These are phyloP conservation scores for Chlorops oryzae DNA, from an alignment of 1,140 invertebrate species.

Conservation along the genomic window DNA sequence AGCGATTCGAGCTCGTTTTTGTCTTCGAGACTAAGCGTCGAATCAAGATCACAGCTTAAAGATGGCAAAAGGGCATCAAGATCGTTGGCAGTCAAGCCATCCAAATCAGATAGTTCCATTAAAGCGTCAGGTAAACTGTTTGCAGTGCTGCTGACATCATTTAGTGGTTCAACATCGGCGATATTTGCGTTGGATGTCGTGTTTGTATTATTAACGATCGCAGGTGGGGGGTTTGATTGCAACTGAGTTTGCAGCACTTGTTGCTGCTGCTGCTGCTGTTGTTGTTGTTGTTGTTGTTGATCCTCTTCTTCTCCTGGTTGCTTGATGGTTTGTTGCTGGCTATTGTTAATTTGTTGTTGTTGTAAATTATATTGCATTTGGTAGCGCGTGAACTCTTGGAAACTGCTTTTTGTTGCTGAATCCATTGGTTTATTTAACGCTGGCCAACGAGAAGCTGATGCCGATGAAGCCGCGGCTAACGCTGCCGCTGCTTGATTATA, in stretches of 20 bases:
- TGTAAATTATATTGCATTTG: conserved; percentile 57
- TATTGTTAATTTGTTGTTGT: conserved; percentile 45
- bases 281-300: conserved; percentile 21
- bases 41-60: conserved; percentile 52
- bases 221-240: conserved; percentile 6
- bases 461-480: no score
- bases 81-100: conserved; percentile 52
- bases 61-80: conserved; percentile 59
- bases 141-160: no score
- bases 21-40: conserved; percentile 51
- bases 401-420: conserved; percentile 55
- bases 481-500: conserved; percentile 46
- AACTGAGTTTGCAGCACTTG: conserved; percentile 14
- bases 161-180: no score
- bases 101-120: conserved; percentile 45
- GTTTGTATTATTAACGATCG: conserved; percentile 16
- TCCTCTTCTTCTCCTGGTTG: conserved; percentile 14
- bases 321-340: conserved; percentile 10
- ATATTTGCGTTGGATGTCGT: no score
- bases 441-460: conserved; percentile 47
- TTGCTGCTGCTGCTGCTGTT: conserved; percentile 45
- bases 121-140: conserved; percentile 27
- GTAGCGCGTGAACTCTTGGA: conserved; percentile 56
- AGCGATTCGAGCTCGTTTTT: conserved; percentile 47
- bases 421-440: conserved; percentile 53